A percentile compares a stretch with the other conserved stretches of the same genome.
Evolutionary conservation across 2,797 vertebrate genomes (phyloP).

Genomic region (Myripristis jacobus): DNA sequence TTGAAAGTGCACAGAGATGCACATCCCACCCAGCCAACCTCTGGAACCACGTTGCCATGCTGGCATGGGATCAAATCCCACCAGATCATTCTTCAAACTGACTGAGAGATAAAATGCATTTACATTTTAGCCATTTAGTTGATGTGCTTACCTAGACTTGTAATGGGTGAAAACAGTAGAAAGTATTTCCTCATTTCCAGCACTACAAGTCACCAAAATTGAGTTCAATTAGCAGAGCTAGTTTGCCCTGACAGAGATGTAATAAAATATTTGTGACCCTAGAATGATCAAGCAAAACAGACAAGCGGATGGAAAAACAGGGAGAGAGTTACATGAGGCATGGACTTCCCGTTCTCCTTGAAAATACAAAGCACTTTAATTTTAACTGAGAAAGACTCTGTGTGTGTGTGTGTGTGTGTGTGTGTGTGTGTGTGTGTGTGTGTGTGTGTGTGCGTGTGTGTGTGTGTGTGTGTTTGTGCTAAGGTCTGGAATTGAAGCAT

Average conservation of each 20-base stretch:
- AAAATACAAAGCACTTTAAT: constrained; percentile 6
- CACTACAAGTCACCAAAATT: background rate
- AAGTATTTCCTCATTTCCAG: background rate
- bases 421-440: too few species aligned
- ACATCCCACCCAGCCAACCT: background rate
- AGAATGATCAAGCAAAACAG: background rate
- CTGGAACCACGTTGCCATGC: background rate
- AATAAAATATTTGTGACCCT: background rate
- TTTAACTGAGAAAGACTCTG: constrained; percentile 6
- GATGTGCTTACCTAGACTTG: too few species aligned
- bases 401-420: too few species aligned
- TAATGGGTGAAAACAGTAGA: too few species aligned
- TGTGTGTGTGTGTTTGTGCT: constrained; percentile 18
- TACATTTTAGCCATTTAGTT: too few species aligned
- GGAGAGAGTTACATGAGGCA: background rate
- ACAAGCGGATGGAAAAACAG: constrained; percentile 8
- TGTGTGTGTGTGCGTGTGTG: too few species aligned
- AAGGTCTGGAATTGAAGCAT: constrained; percentile 73
- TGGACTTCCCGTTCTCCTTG: constrained; percentile 5
- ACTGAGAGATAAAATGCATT: background rate
- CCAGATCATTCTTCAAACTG: background rate
- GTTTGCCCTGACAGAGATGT: background rate
- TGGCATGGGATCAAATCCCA: background rate
- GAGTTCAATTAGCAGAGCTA: background rate
- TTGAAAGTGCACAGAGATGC: constrained; percentile 1